A percentile compares a stretch with the other conserved stretches of the same genome.
Evolutionary conservation across 2,797 vertebrate species (phyloP).

Genomic region (Craterocephalus amniculus): DNA sequence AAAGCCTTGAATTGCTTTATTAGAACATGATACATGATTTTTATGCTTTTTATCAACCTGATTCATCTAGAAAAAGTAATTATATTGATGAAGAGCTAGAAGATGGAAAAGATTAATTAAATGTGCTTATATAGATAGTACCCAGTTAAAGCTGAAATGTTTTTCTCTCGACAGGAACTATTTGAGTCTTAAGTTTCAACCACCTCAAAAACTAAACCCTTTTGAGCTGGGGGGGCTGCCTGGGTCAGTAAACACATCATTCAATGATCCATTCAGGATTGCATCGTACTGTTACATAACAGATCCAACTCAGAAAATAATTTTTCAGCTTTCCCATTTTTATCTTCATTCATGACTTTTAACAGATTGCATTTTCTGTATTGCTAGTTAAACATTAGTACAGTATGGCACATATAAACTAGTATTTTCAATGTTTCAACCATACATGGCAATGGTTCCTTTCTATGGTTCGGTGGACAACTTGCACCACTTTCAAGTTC

Average conservation of each 20-base stretch:
- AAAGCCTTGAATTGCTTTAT: constrained; percentile 66
- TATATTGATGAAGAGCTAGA: constrained; percentile 15
- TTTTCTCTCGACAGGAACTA: not conserved
- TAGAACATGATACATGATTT: constrained; percentile 58
- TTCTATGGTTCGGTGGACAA: not conserved
- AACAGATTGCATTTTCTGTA: no score
- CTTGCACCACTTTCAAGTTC: not conserved
- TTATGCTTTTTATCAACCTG: constrained; percentile 36
- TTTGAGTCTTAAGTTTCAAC: not conserved
- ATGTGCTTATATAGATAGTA: constrained; percentile 8
- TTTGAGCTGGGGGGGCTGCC: no score
- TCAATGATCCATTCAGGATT: no score
- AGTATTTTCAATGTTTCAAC: not conserved
- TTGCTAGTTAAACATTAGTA: not conserved
- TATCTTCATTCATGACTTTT: not conserved
- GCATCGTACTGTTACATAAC: not conserved
- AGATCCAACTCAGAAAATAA: not conserved
- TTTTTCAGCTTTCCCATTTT: not conserved
- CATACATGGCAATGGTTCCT: not conserved
- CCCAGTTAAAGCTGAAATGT: not conserved
- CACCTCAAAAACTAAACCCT: not conserved
- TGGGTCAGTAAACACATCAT: no score
- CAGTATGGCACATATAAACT: not conserved
- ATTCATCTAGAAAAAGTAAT: constrained; percentile 50
- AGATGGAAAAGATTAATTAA: constrained; percentile 15